Conservation (phyloP, 1,140 invertebrate species). For the Leguminivora glycinivorella region DNA sequence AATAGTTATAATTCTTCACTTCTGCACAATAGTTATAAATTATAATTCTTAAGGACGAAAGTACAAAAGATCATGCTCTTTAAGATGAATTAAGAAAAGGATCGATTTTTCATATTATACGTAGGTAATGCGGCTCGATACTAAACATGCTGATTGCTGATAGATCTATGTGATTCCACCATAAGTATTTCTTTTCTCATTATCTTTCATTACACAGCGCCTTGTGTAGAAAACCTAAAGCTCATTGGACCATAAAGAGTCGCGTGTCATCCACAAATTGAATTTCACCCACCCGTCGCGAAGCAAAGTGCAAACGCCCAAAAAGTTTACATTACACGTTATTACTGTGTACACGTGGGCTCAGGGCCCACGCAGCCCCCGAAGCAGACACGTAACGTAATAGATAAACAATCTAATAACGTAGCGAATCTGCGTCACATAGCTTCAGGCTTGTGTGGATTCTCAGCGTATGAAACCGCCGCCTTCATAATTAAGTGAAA, state of each 20-base stretch:
- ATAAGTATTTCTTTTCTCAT: too few species aligned
- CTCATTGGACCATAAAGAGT: not conserved
- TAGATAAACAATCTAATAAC: slow-evolving; percentile 10
- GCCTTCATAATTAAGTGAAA: not conserved
- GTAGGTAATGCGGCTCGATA: too few species aligned
- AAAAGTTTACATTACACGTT: slow-evolving; percentile 9
- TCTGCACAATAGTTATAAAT: too few species aligned
- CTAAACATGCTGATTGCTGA: too few species aligned
- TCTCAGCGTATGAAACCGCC: not conserved
- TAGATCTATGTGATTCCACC: too few species aligned
- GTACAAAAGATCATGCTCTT: too few species aligned
- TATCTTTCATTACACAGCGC: too few species aligned
- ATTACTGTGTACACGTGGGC: not conserved
- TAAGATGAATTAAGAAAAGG: too few species aligned
- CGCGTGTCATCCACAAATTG: not conserved
- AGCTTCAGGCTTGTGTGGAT: not conserved
- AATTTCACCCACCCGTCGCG: not conserved
- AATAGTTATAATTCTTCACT: too few species aligned
- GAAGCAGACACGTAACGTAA: not conserved
- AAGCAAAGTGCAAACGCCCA: not conserved
- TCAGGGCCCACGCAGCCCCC: not conserved
- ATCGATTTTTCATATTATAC: too few species aligned
- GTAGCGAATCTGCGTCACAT: not conserved
- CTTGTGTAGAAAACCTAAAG: slow-evolving; percentile 2
- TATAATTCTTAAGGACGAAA: too few species aligned